A percentile compares a stretch with the other conserved stretches of the same genome.
These are phyloP conservation scores for Meleagris gallopavo DNA, from an alignment of 2,113 vertebrate species.

Conservation along the genomic window DNA sequence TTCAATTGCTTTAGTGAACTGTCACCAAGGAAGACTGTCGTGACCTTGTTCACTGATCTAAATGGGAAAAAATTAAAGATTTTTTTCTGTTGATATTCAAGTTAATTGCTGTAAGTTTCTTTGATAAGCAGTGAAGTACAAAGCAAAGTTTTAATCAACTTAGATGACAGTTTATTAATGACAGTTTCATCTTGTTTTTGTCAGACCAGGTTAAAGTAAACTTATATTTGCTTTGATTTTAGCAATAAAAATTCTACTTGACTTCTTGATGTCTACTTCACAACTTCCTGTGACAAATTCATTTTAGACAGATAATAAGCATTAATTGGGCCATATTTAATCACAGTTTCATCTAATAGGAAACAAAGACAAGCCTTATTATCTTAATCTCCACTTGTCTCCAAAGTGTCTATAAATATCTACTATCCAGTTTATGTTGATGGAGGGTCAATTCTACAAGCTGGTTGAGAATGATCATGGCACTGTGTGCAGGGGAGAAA, in stretches of 20 bases:
- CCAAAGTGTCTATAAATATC: conserved; percentile 27
- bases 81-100: neutral
- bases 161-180: neutral
- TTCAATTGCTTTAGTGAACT: neutral
- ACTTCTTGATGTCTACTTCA: conserved; percentile 36
- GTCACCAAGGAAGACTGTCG: neutral
- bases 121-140: neutral
- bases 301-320: conserved; percentile 65
- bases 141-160: neutral
- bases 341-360: conserved; percentile 53
- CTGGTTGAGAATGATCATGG: neutral
- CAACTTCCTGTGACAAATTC: conserved; percentile 65
- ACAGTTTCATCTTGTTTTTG: neutral
- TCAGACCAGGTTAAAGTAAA: conserved; percentile 21
- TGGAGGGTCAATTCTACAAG: conserved; percentile 22
- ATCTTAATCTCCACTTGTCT: conserved; percentile 25
- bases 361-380: conserved; percentile 36
- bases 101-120: neutral
- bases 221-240: conserved; percentile 20
- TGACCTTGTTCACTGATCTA: neutral
- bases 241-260: conserved; percentile 13
- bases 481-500: neutral
- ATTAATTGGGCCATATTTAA: conserved; percentile 61
- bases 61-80: neutral
- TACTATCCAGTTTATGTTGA: neutral